These are phyloP conservation scores for Tenualosa thibaudeaui DNA, from an alignment of 2,797 vertebrate species.

Conservation along the genomic window DNA sequence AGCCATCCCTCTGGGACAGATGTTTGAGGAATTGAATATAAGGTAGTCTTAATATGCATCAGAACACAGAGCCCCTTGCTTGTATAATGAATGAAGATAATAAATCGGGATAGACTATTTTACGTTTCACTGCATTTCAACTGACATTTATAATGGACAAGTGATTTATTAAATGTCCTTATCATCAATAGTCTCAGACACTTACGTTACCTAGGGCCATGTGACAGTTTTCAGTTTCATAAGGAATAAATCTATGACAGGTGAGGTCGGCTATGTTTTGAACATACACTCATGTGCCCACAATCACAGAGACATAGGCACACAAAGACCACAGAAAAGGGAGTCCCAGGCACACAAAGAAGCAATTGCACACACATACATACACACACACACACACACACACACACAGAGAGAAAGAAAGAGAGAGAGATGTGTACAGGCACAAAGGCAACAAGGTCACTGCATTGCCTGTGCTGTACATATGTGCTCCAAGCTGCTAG, in stretches of 20 bases:
- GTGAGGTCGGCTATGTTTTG: not conserved
- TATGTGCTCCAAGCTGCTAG: not conserved
- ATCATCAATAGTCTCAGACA: slow-evolving; percentile 25
- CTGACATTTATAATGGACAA: slow-evolving; percentile 51
- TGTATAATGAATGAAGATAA: slow-evolving; percentile 69
- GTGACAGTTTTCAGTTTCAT: not conserved
- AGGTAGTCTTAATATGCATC: slow-evolving; percentile 76
- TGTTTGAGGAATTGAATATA: slow-evolving; percentile 67
- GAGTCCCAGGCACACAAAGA: no score
- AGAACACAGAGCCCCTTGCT: slow-evolving; percentile 64
- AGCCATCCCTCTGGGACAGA: slow-evolving; percentile 66
- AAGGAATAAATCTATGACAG: not conserved
- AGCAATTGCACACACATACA: no score
- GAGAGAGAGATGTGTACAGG: slow-evolving; percentile 24
- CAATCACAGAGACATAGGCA: not conserved
- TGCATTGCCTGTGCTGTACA: slow-evolving; percentile 41
- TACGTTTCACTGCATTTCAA: slow-evolving; percentile 48
- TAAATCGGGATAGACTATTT: slow-evolving; percentile 62
- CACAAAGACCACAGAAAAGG: not conserved
- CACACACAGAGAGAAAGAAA: slow-evolving; percentile 22
- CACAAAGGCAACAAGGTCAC: slow-evolving; percentile 39
- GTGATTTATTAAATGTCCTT: slow-evolving; percentile 46
- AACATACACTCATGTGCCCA: no score
- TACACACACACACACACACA: slow-evolving; percentile 23
- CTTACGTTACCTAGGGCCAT: not conserved